Conservation (phyloP, 2,888 invertebrate genomes). For the Diadromus collaris region DNA sequence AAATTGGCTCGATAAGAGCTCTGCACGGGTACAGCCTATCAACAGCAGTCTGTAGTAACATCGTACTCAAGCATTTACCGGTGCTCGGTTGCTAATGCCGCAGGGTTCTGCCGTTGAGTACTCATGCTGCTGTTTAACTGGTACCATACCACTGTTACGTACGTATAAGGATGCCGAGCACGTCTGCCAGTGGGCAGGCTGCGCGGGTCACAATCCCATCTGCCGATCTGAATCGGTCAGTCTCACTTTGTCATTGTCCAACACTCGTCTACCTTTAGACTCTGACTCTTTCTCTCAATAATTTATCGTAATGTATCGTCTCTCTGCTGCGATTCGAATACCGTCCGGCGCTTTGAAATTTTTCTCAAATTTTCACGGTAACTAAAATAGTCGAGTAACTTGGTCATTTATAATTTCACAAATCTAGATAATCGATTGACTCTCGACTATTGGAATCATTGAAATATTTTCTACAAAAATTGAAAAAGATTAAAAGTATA, state of each 20-base stretch:
- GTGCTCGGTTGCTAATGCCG: constrained; percentile 40
- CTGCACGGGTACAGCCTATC: constrained; percentile 34
- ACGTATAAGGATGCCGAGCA: constrained; percentile 71
- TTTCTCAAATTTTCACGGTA: not conserved
- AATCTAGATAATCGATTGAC: not conserved
- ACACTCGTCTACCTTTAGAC: constrained; percentile 52
- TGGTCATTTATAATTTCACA: not conserved
- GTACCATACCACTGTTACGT: constrained; percentile 44
- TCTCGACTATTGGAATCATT: not conserved
- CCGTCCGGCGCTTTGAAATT: constrained; percentile 8
- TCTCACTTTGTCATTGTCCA: constrained; percentile 59
- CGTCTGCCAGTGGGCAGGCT: constrained; percentile 73
- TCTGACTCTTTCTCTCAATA: constrained; percentile 20
- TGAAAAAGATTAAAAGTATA: not conserved
- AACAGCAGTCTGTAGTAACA: constrained; percentile 39
- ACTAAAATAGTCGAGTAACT: not conserved
- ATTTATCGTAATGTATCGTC: constrained; percentile 2
- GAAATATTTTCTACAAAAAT: not conserved
- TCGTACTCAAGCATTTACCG: constrained; percentile 49
- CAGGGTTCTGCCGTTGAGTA: constrained; percentile 59
- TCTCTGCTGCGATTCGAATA: not conserved
- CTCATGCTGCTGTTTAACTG: constrained; percentile 49
- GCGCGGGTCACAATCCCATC: constrained; percentile 78
- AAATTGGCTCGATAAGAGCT: constrained; percentile 52
- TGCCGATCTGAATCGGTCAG: constrained; percentile 74